phyloP scores from a whole-genome alignment of 1,140 invertebrate genomes.

The Hypothenemus hampei region DNA sequence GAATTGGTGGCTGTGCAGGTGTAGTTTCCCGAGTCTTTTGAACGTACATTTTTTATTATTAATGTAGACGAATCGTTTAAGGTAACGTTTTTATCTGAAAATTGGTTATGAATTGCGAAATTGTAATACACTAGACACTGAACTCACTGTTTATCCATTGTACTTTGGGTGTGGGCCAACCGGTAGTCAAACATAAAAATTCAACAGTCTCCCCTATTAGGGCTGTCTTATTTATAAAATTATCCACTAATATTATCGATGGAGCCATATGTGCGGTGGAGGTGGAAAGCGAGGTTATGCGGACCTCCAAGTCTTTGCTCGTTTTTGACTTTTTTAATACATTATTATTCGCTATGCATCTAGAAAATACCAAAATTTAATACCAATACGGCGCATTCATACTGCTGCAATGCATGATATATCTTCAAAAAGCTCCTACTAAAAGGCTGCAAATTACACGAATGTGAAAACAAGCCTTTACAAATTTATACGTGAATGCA shows the following conservation, averaged over 20 bases:
- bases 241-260: slow-evolving; percentile 34
- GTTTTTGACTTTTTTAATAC: slow-evolving; percentile 38
- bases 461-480: background rate
- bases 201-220: slow-evolving; percentile 32
- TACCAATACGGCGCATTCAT: too few relatives aligned
- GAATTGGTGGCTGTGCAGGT: slow-evolving; percentile 72
- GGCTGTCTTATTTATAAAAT: slow-evolving; percentile 30
- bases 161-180: slow-evolving; percentile 39
- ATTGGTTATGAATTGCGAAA: too few relatives aligned
- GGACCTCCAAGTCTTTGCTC: slow-evolving; percentile 32
- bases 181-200: slow-evolving; percentile 35
- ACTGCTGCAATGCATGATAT: too few relatives aligned
- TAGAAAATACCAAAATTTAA: too few relatives aligned
- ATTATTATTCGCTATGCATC: slow-evolving; percentile 39
- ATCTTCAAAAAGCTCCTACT: too few relatives aligned
- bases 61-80: slow-evolving; percentile 35
- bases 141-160: slow-evolving; percentile 39
- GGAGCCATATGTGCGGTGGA: slow-evolving; percentile 17
- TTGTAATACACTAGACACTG: background rate
- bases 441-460: too few relatives aligned
- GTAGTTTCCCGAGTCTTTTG: slow-evolving; percentile 59
- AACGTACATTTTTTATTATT: slow-evolving; percentile 28
- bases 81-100: slow-evolving; percentile 32
- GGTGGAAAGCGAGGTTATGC: slow-evolving; percentile 20
- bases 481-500: background rate